Evolutionary conservation across 2,113 vertebrate genomes (phyloP), one percentile per base, ranked within the genome.

Genomic region (Plecturocebus donacophilus): DNA sequence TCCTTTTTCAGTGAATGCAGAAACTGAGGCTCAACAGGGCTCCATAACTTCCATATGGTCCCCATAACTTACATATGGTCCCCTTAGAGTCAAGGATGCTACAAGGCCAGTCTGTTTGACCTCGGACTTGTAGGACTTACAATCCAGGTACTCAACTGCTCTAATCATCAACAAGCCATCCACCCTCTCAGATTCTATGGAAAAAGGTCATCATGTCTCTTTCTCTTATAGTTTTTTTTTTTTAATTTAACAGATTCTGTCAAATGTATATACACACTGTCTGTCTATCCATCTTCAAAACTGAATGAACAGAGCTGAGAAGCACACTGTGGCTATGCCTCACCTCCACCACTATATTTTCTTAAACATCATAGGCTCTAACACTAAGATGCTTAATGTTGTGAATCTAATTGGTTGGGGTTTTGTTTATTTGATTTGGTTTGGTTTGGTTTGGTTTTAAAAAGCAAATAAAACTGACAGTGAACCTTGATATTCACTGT

Each of bases 371-470:
- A 52, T 97, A 64, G 80, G 47, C 40, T 97, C 77, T 54, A 40
- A 32, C 13, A 27, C 20, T 81, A 10, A 8, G 40, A 25, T 92
- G 54, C 35, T 96, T 97, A 98, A 70, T 97, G 56, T 49, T 94
- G 89, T 97, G 92, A 98, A 96, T 97, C 91, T 97, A 97, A 98
- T 98, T 97, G 97, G 86, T 58, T 82, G 16, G 16, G 10, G 30
- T 92, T 85, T 23, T 70, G 20, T 82, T 85, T 49, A 16, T 17
- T 14, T 86, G 19, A 85, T 85, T 70, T 96, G 54, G 52, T 17
- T 14, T 86, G 19, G 87, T 85, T 70, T 96, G 54, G 20, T n/a
- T 80, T n/a, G 10, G 19, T 89, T 83, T 91, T 58, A 97, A 76
- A 94, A 77, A 97, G 95, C 3, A 86, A 97, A 96, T 92, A 96